These are phyloP conservation scores for Caloenas nicobarica DNA, from an alignment of 2,113 vertebrate species.

Conservation along the genomic window DNA sequence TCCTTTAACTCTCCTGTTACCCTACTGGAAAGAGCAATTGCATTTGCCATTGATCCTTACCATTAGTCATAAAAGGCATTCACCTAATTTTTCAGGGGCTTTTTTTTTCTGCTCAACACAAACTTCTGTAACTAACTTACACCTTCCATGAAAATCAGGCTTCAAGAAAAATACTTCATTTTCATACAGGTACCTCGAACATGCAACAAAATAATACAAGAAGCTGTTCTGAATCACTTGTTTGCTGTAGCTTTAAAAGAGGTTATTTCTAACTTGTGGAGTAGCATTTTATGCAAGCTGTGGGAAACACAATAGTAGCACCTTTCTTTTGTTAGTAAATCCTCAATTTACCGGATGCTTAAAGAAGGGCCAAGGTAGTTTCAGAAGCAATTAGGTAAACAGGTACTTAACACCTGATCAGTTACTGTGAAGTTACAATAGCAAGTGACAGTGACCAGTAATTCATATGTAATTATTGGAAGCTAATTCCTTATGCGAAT, in stretches of 20 bases:
- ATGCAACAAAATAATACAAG: neutral
- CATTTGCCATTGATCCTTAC: neutral
- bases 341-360: slow-evolving; percentile 68
- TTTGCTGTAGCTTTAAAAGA: neutral
- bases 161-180: neutral
- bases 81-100: neutral
- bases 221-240: neutral
- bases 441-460: slow-evolving; percentile 33
- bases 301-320: slow-evolving; percentile 42
- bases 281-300: neutral
- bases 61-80: neutral
- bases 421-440: slow-evolving; percentile 59
- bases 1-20: neutral
- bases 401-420: slow-evolving; percentile 76
- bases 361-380: slow-evolving; percentile 59
- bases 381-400: slow-evolving; percentile 75
- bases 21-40: neutral
- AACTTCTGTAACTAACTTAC: neutral
- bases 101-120: neutral
- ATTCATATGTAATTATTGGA: slow-evolving; percentile 76
- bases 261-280: slow-evolving; percentile 41
- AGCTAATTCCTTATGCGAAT: slow-evolving; percentile 78
- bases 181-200: neutral
- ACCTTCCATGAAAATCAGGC: neutral
- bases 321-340: slow-evolving; percentile 62